Base-by-base conservation (phyloP, 1,140 invertebrate genomes). In the Drosophila novamexicana region DNA sequence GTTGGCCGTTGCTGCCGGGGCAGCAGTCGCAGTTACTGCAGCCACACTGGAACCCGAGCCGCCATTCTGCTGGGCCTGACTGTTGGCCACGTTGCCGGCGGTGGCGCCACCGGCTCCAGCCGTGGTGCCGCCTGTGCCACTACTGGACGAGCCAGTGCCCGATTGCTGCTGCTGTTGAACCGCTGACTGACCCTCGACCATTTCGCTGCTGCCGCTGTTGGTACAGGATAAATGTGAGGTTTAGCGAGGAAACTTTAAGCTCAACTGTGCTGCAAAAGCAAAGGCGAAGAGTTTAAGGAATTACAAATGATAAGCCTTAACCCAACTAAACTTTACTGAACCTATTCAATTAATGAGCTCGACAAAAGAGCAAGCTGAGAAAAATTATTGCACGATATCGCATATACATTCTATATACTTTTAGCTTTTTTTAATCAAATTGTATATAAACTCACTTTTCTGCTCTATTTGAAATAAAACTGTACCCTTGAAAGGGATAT, bases 101-200 rank as follows among this genome's bases (percentile, higher is more conserved):
- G 67, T 57, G 22, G 56, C 70, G 16, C 50, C 71, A 44, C 53
- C 37, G 29, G 14, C 22, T 7, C 36, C 49, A 18, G n/a, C 7
- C 8, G 8, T 63, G 12, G 49, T 64, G 18, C 68, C 66, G 45
- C 67, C 40, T 18, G 37, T 40, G 10, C 59, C 53, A 14, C 63
- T 62, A 22, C 67, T 65, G 42, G 62, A 40, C 18, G 34, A 49
- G 44, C 37, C 68, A 40, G 18, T 54, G 37, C 44, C 61, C 54
- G 58, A 42, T 18, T 81, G 79, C 37, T 80, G 81, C 62, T 80
- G 81, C 57, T 78, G 79, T 54, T 89, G 83, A 39, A 82, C 79
- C 61, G 77, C 73, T 74, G 76, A 69, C 44, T 88, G 83, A 68
- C 83, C 83, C 66, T 91, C 90, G 64, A 91, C 90, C 90, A 91